Evolutionary conservation across 2,888 invertebrate species (phyloP).

Genomic region (Nymphalis c-album): DNA sequence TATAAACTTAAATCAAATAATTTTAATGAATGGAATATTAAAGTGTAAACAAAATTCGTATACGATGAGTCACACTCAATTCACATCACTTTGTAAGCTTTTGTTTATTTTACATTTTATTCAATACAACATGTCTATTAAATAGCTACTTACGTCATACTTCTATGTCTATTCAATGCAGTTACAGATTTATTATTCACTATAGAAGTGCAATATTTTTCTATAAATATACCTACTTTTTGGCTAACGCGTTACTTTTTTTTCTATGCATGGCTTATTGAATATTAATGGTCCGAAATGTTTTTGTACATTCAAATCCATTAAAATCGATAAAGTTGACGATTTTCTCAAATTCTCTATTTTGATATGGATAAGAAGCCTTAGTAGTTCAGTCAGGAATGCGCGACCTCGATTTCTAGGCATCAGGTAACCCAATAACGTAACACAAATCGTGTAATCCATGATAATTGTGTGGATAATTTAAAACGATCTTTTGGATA

Average conservation of each 20-base stretch:
- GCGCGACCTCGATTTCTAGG: conserved; percentile 41
- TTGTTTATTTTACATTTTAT: conserved; percentile 20
- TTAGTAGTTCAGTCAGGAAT: conserved; percentile 41
- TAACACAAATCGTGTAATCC: conserved; percentile 26
- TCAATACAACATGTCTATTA: background rate
- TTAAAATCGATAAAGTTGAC: background rate
- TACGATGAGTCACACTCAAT: conserved; percentile 21
- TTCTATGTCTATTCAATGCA: conserved; percentile 19
- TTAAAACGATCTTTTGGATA: background rate
- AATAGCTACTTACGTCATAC: conserved; percentile 20
- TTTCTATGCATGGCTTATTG: background rate
- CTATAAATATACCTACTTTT: background rate
- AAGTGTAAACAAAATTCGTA: conserved; percentile 12
- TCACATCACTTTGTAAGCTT: conserved; percentile 15
- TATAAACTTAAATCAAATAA: conserved; percentile 12
- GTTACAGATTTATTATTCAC: conserved; percentile 15
- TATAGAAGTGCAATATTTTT: conserved; percentile 37
- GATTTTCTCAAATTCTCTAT: background rate
- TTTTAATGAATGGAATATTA: conserved; percentile 9
- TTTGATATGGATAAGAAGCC: conserved; percentile 53
- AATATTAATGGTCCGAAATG: background rate
- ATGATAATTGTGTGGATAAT: conserved; percentile 1
- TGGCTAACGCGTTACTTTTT: conserved; percentile 7
- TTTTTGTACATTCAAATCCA: background rate
- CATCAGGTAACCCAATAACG: conserved; percentile 27